A percentile compares a stretch with the other conserved stretches of the same genome.
Evolutionary conservation across 2,888 invertebrate genomes (phyloP).

Genomic region (Unio delphinus): DNA sequence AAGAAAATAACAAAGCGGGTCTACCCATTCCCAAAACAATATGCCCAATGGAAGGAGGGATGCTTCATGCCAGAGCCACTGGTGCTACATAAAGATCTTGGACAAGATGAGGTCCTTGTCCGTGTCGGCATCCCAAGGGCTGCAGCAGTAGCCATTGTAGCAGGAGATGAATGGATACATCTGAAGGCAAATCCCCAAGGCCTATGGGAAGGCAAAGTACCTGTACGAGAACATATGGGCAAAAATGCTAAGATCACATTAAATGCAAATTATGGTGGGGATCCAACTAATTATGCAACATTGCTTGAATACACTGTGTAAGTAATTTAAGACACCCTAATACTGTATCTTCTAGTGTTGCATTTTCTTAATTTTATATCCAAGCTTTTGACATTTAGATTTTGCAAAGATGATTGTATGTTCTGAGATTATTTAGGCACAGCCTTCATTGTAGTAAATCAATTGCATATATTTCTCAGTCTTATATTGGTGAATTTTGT

Average conservation of each 20-base stretch:
- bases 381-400: no score
- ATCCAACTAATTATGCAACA: slow-evolving; percentile 68
- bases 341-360: no score
- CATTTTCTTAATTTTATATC: no score
- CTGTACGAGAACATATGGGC: slow-evolving; percentile 57
- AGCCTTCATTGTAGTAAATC: no score
- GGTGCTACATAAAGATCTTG: slow-evolving; percentile 46
- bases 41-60: slow-evolving; percentile 72
- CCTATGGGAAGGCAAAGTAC: slow-evolving; percentile 66
- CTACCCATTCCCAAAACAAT: slow-evolving; percentile 70
- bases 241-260: slow-evolving; percentile 62
- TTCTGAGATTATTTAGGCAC: no score
- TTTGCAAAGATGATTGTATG: no score
- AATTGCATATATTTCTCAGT: no score
- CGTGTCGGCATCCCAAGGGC: slow-evolving; percentile 66
- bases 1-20: slow-evolving; percentile 46
- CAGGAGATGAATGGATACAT: slow-evolving; percentile 69
- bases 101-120: slow-evolving; percentile 56
- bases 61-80: slow-evolving; percentile 68
- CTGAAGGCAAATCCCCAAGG: slow-evolving; percentile 54
- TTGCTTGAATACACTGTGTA: slow-evolving; percentile 65
- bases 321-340: no score
- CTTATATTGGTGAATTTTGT: no score
- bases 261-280: slow-evolving; percentile 69
- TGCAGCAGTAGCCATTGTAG: slow-evolving; percentile 68